Conservation (phyloP, 2,888 invertebrate species). For the Acanthopleura granulata region DNA sequence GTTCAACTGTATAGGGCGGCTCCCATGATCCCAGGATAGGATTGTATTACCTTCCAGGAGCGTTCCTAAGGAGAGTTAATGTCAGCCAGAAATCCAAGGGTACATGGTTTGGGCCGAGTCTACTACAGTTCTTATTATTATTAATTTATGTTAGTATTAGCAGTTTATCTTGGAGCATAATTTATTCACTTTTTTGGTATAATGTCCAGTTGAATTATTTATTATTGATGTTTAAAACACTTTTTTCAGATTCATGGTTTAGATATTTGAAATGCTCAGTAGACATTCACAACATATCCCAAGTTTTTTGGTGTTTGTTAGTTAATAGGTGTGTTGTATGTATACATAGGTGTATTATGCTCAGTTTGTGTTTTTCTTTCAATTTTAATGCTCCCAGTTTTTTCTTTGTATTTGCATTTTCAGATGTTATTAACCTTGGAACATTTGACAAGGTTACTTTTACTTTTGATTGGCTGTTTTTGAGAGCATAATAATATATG, state of each 20-base stretch:
- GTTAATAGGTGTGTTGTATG: slow-evolving; percentile 12
- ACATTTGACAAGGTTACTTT: no score
- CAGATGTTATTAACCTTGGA: no score
- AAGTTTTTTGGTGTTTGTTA: slow-evolving; percentile 11
- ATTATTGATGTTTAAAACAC: slow-evolving; percentile 19
- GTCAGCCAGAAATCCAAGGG: slow-evolving; percentile 7
- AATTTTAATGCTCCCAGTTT: not conserved
- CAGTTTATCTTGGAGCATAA: slow-evolving; percentile 10
- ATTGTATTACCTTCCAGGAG: slow-evolving; percentile 7
- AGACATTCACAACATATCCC: slow-evolving; percentile 12
- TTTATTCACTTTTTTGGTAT: slow-evolving; percentile 18
- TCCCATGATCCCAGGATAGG: not conserved
- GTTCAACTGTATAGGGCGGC: no score
- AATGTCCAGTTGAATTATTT: slow-evolving; percentile 17
- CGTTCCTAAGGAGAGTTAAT: slow-evolving; percentile 1
- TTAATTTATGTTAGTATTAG: slow-evolving; percentile 19
- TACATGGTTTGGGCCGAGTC: not conserved
- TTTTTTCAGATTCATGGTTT: slow-evolving; percentile 12
- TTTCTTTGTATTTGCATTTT: slow-evolving; percentile 1
- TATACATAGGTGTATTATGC: slow-evolving; percentile 3
- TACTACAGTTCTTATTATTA: slow-evolving; percentile 12
- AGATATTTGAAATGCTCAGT: slow-evolving; percentile 18
- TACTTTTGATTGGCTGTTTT: no score
- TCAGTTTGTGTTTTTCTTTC: not conserved
- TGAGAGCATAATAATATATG: no score